These are phyloP conservation scores for Dinoponera quadriceps DNA, from an alignment of 1,140 invertebrate species.

Conservation along the genomic window DNA sequence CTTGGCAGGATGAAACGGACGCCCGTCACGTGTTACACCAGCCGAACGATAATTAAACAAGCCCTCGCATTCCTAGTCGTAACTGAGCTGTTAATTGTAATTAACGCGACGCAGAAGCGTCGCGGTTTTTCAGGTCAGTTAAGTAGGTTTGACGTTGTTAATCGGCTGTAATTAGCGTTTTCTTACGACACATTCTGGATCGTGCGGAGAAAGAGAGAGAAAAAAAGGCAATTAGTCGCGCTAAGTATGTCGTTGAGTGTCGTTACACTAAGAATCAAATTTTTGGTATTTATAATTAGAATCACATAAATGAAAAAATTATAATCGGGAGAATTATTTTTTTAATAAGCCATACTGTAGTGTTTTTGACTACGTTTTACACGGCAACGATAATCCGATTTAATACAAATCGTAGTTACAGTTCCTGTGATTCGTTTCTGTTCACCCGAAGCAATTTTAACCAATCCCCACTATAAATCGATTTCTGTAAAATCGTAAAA, in stretches of 20 bases:
- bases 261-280: no score
- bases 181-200: neutral
- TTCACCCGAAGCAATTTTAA: no score
- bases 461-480: no score
- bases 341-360: no score
- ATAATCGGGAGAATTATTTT: no score
- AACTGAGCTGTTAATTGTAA: constrained; percentile 31
- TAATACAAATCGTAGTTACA: no score
- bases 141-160: neutral
- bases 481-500: no score
- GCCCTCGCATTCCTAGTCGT: neutral
- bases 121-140: constrained; percentile 16
- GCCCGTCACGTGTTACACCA: neutral
- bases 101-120: constrained; percentile 5
- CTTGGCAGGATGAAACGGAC: neutral
- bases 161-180: constrained; percentile 33
- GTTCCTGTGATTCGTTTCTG: no score
- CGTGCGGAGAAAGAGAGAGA: neutral
- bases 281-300: no score
- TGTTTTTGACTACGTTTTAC: no score
- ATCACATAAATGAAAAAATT: no score
- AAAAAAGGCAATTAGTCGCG: constrained; percentile 1
- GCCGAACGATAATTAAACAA: constrained; percentile 15
- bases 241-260: neutral
- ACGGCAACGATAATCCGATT: no score